These are phyloP conservation scores for Rhyacophila evoluta DNA, from an alignment of 2,888 invertebrate genomes.

Conservation along the genomic window DNA sequence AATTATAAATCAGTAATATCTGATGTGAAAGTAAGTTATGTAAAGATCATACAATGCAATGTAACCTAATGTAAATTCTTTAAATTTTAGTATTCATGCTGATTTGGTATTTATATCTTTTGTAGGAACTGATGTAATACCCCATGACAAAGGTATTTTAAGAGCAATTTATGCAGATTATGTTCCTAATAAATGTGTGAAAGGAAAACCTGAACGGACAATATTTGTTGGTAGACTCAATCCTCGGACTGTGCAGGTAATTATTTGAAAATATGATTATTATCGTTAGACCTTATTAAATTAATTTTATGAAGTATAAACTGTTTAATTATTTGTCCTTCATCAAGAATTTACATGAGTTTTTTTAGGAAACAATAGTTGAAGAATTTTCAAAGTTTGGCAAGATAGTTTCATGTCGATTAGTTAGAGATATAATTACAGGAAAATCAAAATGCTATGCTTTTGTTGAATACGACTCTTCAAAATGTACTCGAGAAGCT, in stretches of 20 bases:
- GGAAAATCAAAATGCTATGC: constrained; percentile 86
- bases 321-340: no score
- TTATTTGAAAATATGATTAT: no score
- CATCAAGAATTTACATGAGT: no score
- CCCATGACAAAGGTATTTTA: constrained; percentile 83
- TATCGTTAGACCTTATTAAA: no score
- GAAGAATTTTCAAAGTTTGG: constrained; percentile 75
- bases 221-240: constrained; percentile 82
- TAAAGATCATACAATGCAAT: no score
- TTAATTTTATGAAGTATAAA: no score
- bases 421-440: constrained; percentile 86
- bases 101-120: no score
- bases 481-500: constrained; percentile 73
- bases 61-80: no score
- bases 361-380: constrained; percentile 68
- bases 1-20: no score
- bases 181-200: constrained; percentile 73
- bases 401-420: constrained; percentile 71
- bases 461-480: constrained; percentile 83
- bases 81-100: no score
- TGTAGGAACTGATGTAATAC: constrained; percentile 81
- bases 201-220: constrained; percentile 78
- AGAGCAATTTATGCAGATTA: constrained; percentile 79
- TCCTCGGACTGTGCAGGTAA: constrained; percentile 73
- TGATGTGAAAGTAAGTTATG: no score